Conservation (phyloP, 1,140 invertebrate species). For the Plodia interpunctella region DNA sequence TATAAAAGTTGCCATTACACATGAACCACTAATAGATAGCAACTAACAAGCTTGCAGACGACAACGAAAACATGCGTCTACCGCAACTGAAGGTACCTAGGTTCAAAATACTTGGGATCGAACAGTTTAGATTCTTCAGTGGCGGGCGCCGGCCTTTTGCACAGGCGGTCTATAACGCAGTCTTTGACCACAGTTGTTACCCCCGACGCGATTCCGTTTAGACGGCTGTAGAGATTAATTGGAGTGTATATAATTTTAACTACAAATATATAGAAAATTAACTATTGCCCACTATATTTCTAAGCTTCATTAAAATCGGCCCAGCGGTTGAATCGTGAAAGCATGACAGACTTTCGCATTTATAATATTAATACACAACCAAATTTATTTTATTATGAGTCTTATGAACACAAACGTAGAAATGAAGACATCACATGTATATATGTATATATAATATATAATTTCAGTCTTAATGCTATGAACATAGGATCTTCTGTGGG, state of each 20-base stretch:
- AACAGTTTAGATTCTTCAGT: slow-evolving; percentile 70
- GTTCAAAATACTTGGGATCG: slow-evolving; percentile 79
- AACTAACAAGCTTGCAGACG: not conserved
- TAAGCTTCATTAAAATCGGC: too few species aligned
- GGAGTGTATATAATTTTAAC: not conserved
- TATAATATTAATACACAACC: too few species aligned
- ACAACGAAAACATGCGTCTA: slow-evolving; percentile 37
- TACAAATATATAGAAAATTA: too few species aligned
- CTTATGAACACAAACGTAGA: too few species aligned
- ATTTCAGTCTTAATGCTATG: too few species aligned
- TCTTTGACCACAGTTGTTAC: slow-evolving; percentile 83
- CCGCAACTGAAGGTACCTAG: slow-evolving; percentile 79
- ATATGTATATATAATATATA: too few species aligned
- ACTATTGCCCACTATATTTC: too few species aligned
- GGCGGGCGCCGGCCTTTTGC: slow-evolving; percentile 49
- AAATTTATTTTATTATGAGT: too few species aligned
- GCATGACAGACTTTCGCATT: too few species aligned
- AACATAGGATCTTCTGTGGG: too few species aligned
- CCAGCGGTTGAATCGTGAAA: too few species aligned
- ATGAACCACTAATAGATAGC: not conserved
- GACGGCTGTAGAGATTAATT: slow-evolving; percentile 67
- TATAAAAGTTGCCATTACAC: not conserved
- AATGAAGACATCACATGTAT: too few species aligned
- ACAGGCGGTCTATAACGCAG: slow-evolving; percentile 80
- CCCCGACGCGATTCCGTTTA: slow-evolving; percentile 84